These are phyloP conservation scores for Pseudotriccus pelzelni DNA, from an alignment of 2,797 vertebrate species.

Conservation along the genomic window DNA sequence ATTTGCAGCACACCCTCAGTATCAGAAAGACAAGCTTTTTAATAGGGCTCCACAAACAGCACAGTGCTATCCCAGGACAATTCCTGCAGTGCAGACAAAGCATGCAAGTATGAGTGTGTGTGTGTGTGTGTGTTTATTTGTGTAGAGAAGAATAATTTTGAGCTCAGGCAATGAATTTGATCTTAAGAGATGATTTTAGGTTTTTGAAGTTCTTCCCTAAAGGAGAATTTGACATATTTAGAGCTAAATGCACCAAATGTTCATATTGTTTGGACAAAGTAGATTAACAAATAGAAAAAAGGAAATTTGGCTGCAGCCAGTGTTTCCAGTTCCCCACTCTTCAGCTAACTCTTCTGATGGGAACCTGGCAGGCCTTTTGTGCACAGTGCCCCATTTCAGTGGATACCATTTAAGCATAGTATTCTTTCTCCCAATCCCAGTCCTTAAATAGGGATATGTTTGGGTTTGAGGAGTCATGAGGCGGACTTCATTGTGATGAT, in stretches of 20 bases:
- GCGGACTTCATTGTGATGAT: not conserved
- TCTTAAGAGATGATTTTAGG: slow-evolving; percentile 21
- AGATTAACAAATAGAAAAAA: slow-evolving; percentile 27
- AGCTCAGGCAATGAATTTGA: not conserved
- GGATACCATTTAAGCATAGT: not conserved
- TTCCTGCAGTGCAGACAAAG: not conserved
- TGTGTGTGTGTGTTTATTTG: not conserved
- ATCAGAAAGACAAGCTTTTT: slow-evolving; percentile 36
- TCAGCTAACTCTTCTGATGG: not conserved
- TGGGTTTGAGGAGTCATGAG: not conserved
- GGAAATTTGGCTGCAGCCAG: not conserved
- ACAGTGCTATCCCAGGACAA: not conserved
- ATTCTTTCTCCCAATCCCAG: not conserved
- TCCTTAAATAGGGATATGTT: not conserved
- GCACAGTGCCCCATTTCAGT: not conserved
- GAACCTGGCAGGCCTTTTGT: not conserved
- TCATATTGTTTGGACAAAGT: slow-evolving; percentile 18
- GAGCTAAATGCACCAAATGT: slow-evolving; percentile 28
- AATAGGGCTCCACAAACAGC: slow-evolving; percentile 15
- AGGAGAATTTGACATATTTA: slow-evolving; percentile 47
- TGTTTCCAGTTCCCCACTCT: not conserved
- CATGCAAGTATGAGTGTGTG: not conserved
- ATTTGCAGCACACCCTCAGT: slow-evolving; percentile 18
- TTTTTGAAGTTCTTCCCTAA: slow-evolving; percentile 38
- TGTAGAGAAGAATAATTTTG: not conserved